Base-by-base conservation (phyloP, 2,113 vertebrate genomes). In the Tringa solitaria region DNA sequence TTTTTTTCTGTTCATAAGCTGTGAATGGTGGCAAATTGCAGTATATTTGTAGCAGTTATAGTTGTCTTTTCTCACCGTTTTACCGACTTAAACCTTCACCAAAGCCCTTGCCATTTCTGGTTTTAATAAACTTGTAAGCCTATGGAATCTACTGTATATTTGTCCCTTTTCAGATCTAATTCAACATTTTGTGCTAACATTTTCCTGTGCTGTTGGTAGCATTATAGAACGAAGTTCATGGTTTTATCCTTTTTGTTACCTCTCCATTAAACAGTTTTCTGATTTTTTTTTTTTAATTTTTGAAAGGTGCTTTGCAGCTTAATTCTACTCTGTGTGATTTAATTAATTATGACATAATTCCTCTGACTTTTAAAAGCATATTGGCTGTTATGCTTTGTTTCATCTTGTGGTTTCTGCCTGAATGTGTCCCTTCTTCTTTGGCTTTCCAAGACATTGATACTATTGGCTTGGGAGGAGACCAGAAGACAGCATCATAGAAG, bases 101-200 rank as follows among this genome's bases (percentile, higher is more conserved):
- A 43, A 60, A 91, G 8, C 30, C 22, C 28, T 80, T 79, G 32
- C 4, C 8, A 7, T 72, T 95, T 68, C 28, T 46, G 23, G 6
- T 69, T 70, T 53, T 70, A 41, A 67, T 39, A 57, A 46, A 19
- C 4, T 35, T 22, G 20, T 41, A 54, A 28, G 39, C 19, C 14
- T 74, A 1, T 53, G 27, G 23, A 69, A 26, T 67, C 32, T 57
- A 2, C 27, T 72, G 39, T 32, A 0, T 0, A 7, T 30, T 26
- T 24, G 45, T 9, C 32, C 9, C 4, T 32, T 33, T 12, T 41
- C 63, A 21, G 18, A 30, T 8, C 56, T 63, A 8, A 30, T 37
- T 63, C 24, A 8, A 60, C 2, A 5, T 67, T n/a, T 84, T 61
- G 39, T 67, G 4, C 22, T 12, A 39, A 32, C 3, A 7, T 60